phyloP scores from a whole-genome alignment of 2,888 invertebrate species.

The Morpho helenor region DNA sequence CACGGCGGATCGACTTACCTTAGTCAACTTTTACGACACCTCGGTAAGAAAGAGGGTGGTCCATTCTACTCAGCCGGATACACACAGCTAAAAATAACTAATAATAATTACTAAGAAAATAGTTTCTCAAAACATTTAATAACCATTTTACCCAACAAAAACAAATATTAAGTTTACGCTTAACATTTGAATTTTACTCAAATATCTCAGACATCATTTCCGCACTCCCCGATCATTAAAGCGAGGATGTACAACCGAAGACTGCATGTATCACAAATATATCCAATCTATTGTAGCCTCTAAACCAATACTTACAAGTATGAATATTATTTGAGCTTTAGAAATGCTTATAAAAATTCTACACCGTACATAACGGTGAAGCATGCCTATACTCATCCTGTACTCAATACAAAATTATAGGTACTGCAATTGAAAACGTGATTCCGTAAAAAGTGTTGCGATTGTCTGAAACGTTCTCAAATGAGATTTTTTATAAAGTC shows the following conservation, averaged over 20 bases:
- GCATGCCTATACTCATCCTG: background rate
- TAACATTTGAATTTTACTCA: too few relatives aligned
- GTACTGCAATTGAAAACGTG: constrained; percentile 11
- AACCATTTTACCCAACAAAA: too few relatives aligned
- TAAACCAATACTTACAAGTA: background rate
- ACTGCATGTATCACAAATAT: background rate
- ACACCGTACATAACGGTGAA: constrained; percentile 3
- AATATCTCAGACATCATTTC: constrained; percentile 3
- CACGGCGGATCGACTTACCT: too few relatives aligned
- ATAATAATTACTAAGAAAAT: too few relatives aligned
- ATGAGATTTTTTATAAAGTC: background rate
- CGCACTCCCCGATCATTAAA: constrained; percentile 10
- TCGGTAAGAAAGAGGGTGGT: too few relatives aligned
- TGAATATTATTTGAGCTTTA: background rate
- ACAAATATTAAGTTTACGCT: too few relatives aligned
- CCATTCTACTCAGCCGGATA: too few relatives aligned
- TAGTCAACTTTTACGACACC: too few relatives aligned
- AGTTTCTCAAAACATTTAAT: too few relatives aligned
- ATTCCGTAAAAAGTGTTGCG: constrained; percentile 1
- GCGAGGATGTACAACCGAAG: background rate
- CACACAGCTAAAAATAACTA: too few relatives aligned
- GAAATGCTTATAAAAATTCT: background rate
- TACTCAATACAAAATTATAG: constrained; percentile 3
- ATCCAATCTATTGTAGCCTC: background rate
- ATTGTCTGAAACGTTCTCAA: constrained; percentile 8